Evolutionary conservation across 2,888 invertebrate species (phyloP), one percentile per base, ranked within the genome.

Genomic region (Eupithecia subumbrata): DNA sequence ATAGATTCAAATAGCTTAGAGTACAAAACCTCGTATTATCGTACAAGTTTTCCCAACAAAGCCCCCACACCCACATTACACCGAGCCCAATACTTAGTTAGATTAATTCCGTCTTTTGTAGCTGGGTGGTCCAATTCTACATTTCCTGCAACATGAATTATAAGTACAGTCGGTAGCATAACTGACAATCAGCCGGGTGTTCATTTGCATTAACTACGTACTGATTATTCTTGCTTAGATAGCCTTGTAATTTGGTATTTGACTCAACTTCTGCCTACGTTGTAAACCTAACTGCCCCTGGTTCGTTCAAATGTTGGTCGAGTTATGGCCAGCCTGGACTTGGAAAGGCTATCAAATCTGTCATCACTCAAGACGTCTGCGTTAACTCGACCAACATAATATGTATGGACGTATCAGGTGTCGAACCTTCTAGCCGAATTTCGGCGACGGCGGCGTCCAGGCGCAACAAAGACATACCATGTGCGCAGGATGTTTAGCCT

Each of bases 91-190:
- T 71, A 73, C 74, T 79, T 76, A 72, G 76, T 75, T 78, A 77
- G 77, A 79, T 81, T 78, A 76, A 75, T 79, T 78, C 73, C 64
- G 69, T 79, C 72, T 71, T 72, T 75, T 75, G 77, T 76, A 74
- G 70, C 75, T 81, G 81, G 79, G 81, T 81, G 81, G 79, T 80
- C 75, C 60, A 72, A 74, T 70, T 68, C 52, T 66, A 56, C 63
- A 56, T 73, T 81, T 79, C 79, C 78, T 76, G 72, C 71, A 75
- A 60, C 75, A 75, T 74, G 64, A 75, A 73, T 74, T 69, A 72
- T 71, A 18, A 30, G 64, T 68, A 68, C 68, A 68, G 43, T 68
- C 14, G 22, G 43, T 5, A 43, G 40, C 43, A 45, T 14, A 68
- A 25, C 16, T 64, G 30, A 64, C 34, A 30, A 64, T 34, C 16